Conservation (phyloP, 2,888 invertebrate genomes). For the Meghimatium bilineatum region DNA sequence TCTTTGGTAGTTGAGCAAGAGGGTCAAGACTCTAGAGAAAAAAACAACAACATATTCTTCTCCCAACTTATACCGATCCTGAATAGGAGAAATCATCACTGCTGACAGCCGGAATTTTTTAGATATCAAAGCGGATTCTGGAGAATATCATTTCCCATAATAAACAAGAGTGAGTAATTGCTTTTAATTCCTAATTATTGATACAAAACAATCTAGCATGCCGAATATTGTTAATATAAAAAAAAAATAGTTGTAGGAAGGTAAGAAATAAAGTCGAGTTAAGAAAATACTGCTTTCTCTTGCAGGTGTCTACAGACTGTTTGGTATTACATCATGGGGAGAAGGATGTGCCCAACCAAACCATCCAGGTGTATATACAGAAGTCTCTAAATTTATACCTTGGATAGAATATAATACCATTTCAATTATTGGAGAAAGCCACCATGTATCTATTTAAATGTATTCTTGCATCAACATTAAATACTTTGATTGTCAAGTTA, state of each 20-base stretch:
- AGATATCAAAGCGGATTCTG: not conserved
- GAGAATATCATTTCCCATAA: not conserved
- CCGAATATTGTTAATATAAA: not conserved
- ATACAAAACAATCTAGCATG: not conserved
- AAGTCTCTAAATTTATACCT: slow-evolving; percentile 59
- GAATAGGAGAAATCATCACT: no score
- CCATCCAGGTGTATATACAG: slow-evolving; percentile 72
- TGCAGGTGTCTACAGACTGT: slow-evolving; percentile 65
- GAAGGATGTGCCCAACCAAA: slow-evolving; percentile 69
- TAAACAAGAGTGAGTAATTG: not conserved
- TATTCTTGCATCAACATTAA: no score
- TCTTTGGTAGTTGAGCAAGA: no score
- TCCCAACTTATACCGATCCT: no score
- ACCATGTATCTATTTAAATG: not conserved
- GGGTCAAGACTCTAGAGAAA: no score
- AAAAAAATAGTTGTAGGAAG: not conserved
- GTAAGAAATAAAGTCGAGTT: not conserved
- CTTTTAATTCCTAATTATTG: not conserved
- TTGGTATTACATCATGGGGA: slow-evolving; percentile 74
- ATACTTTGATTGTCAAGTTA: no score
- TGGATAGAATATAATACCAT: slow-evolving; percentile 57
- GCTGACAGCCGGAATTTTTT: no score
- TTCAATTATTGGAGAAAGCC: not conserved
- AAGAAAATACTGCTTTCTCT: not conserved
- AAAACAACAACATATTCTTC: no score